These are phyloP conservation scores for Xanthorhoe designata DNA, from an alignment of 2,888 invertebrate genomes.

Conservation along the genomic window DNA sequence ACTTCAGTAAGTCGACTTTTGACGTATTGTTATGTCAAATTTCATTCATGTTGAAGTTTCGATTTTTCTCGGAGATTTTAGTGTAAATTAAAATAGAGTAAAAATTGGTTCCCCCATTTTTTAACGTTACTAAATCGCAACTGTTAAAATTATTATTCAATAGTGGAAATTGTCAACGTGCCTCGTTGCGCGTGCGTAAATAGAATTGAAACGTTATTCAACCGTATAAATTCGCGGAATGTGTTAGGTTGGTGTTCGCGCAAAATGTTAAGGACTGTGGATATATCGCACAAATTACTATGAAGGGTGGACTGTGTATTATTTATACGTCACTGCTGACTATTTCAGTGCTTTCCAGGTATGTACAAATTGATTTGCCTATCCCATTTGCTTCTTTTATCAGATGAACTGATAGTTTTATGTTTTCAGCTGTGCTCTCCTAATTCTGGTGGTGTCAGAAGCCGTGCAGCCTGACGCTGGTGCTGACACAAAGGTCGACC, in stretches of 20 bases:
- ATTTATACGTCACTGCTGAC: conserved; percentile 87
- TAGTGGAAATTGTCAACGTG: conserved; percentile 56
- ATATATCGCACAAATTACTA: conserved; percentile 82
- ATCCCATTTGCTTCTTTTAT: not conserved
- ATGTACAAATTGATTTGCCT: conserved; percentile 43
- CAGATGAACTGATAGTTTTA: conserved; percentile 9
- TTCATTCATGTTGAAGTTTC: conserved; percentile 41
- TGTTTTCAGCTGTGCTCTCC: conserved; percentile 83
- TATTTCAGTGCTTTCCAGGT: conserved; percentile 87
- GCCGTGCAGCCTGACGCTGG: conserved; percentile 72
- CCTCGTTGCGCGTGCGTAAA: conserved; percentile 51
- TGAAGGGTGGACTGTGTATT: conserved; percentile 86
- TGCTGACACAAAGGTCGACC: conserved; percentile 62
- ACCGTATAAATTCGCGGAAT: conserved; percentile 61
- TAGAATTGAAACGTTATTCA: conserved; percentile 46
- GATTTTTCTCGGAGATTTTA: conserved; percentile 52
- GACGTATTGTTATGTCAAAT: conserved; percentile 65
- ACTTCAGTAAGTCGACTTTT: conserved; percentile 34
- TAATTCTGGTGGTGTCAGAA: conserved; percentile 86
- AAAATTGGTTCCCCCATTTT: conserved; percentile 56
- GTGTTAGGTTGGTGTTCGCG: conserved; percentile 65
- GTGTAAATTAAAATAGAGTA: conserved; percentile 56
- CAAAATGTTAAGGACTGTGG: conserved; percentile 82
- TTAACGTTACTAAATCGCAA: conserved; percentile 52
- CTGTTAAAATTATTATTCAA: conserved; percentile 49